These are phyloP conservation scores for Petrosia ficiformis DNA, from an alignment of 37 sponge, comb jelly and placozoan species.

Conservation along the genomic window DNA sequence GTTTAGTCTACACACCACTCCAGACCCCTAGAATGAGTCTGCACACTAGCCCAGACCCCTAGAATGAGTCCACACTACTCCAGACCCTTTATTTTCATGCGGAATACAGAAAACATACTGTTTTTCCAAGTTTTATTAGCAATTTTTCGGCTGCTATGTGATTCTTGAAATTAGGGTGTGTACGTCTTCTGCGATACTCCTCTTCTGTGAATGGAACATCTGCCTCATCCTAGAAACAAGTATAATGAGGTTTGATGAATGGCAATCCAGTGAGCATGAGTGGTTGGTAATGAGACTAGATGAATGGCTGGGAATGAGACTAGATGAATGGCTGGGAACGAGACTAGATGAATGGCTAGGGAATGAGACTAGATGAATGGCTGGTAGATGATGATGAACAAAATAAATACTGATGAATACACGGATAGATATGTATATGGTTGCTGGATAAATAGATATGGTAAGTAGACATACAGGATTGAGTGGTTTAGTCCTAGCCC, in stretches of 20 bases:
- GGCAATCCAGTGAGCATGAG: too few species aligned
- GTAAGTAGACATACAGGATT: slow-evolving; percentile 66
- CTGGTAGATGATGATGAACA: too few species aligned
- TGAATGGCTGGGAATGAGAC: too few species aligned
- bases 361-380: too few species aligned
- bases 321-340: too few species aligned
- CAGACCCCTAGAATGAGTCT: too few species aligned
- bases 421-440: neutral
- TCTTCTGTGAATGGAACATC: slow-evolving; percentile 94
- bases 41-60: neutral
- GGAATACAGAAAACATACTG: too few species aligned
- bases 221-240: slow-evolving; percentile 90
- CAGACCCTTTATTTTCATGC: neutral
- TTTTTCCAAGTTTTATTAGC: slow-evolving; percentile 90
- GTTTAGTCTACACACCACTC: too few species aligned
- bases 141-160: slow-evolving; percentile 85
- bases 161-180: slow-evolving; percentile 90
- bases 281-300: too few species aligned
- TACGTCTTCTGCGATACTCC: slow-evolving; percentile 88
- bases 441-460: neutral
- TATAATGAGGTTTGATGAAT: too few species aligned
- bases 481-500: slow-evolving; percentile 92
- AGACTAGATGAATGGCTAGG: too few species aligned
- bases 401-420: too few species aligned
- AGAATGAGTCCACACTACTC: neutral